These are phyloP conservation scores for Drosophila pectinifera DNA, from an alignment of 1,140 invertebrate species.

Conservation along the genomic window DNA sequence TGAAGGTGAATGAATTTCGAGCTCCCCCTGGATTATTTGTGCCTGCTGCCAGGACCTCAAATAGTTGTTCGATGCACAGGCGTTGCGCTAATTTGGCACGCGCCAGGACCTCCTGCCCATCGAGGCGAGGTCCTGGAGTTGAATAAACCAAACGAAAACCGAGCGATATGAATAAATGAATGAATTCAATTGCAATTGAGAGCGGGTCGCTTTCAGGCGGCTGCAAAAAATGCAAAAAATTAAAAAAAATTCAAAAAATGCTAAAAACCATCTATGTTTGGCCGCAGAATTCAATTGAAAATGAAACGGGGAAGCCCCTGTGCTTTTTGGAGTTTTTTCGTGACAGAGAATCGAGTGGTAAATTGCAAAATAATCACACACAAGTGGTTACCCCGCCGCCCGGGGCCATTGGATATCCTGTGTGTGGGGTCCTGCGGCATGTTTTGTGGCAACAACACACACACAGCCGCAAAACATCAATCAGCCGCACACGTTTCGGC, in stretches of 20 bases:
- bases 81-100: conserved; percentile 79
- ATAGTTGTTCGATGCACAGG: conserved; percentile 70
- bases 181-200: conserved; percentile 81
- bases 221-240: conserved; percentile 17
- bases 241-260: conserved; percentile 17
- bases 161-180: conserved; percentile 74
- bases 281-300: conserved; percentile 71
- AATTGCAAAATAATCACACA: conserved; percentile 82
- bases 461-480: background rate
- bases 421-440: conserved; percentile 63
- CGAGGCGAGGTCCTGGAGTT: conserved; percentile 51
- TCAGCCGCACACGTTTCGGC: conserved; percentile 1
- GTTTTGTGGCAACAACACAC: conserved; percentile 67
- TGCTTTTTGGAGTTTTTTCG: background rate
- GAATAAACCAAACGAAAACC: conserved; percentile 41
- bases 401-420: conserved; percentile 26
- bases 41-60: too few species aligned
- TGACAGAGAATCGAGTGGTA: conserved; percentile 60
- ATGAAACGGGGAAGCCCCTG: conserved; percentile 17
- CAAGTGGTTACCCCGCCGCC: conserved; percentile 45
- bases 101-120: conserved; percentile 51
- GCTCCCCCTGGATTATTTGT: background rate
- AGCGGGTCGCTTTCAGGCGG: conserved; percentile 13
- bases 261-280: conserved; percentile 35
- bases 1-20: conserved; percentile 17